phyloP scores from a whole-genome alignment of 2,797 vertebrate genomes.

The Poecile montanus region DNA sequence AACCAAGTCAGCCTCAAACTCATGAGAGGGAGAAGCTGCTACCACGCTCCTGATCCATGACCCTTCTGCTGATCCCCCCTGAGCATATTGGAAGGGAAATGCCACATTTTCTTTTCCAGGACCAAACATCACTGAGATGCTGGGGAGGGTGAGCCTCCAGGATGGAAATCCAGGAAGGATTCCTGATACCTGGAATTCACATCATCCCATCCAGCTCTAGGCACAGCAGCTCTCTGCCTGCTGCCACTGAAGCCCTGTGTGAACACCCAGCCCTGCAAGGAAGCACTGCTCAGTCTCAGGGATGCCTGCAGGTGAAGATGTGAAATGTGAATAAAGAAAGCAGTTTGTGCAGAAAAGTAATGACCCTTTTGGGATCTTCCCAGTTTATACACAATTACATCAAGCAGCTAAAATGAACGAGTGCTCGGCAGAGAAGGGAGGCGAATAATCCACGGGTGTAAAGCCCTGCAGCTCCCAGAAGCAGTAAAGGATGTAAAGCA shows the following conservation, averaged over 20 bases:
- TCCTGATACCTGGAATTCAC: too few species aligned
- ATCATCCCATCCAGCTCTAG: background rate
- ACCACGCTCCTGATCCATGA: accelerated
- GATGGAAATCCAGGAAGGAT: background rate
- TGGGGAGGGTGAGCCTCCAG: background rate
- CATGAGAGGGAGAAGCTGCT: background rate
- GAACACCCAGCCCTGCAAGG: background rate
- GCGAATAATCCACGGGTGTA: background rate
- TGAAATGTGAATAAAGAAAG: conserved; percentile 56
- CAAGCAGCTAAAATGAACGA: conserved; percentile 14
- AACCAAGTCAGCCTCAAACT: background rate
- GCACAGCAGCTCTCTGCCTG: background rate
- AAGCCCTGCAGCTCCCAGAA: conserved; percentile 37
- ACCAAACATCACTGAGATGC: background rate
- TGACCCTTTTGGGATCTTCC: conserved; percentile 40
- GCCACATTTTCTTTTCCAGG: background rate
- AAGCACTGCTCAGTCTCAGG: background rate
- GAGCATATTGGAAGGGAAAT: background rate
- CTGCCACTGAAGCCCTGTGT: background rate
- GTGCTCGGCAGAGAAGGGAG: background rate
- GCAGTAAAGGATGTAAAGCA: background rate
- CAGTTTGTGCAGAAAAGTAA: conserved; percentile 40
- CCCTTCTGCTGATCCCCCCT: background rate
- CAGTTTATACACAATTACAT: conserved; percentile 55
- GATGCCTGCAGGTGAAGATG: conserved; percentile 32